These are phyloP conservation scores for Therioaphis trifolii DNA, from an alignment of 2,888 invertebrate genomes.

Conservation along the genomic window DNA sequence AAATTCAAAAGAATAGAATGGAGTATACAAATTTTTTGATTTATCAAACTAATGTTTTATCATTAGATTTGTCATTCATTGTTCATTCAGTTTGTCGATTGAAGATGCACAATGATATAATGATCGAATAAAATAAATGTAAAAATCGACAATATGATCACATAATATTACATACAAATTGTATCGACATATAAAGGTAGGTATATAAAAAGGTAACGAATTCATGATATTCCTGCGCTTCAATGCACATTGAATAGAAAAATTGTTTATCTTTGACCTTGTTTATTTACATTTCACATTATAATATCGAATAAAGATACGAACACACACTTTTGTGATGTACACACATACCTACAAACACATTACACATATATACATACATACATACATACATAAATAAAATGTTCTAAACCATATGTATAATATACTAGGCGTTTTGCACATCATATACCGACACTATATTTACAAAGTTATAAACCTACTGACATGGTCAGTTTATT, in stretches of 20 bases:
- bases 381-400: neutral
- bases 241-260: neutral
- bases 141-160: neutral
- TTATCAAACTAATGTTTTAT: neutral
- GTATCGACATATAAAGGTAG: neutral
- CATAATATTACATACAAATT: neutral
- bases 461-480: neutral
- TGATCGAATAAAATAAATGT: neutral
- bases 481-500: neutral
- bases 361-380: neutral
- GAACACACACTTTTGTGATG: neutral
- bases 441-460: neutral
- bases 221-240: neutral
- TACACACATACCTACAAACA: neutral
- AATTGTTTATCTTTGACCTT: neutral
- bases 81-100: neutral
- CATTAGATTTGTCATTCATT: neutral
- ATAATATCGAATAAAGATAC: neutral
- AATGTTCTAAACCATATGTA: conserved; percentile 7
- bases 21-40: neutral
- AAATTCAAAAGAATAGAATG: neutral
- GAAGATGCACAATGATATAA: neutral
- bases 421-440: neutral
- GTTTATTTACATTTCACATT: neutral
- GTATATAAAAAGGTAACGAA: conserved; percentile 11